A percentile compares a stretch with the other conserved stretches of the same genome.
Evolutionary conservation across 1,140 invertebrate genomes (phyloP).

Genomic region (Dendroctonus valens): DNA sequence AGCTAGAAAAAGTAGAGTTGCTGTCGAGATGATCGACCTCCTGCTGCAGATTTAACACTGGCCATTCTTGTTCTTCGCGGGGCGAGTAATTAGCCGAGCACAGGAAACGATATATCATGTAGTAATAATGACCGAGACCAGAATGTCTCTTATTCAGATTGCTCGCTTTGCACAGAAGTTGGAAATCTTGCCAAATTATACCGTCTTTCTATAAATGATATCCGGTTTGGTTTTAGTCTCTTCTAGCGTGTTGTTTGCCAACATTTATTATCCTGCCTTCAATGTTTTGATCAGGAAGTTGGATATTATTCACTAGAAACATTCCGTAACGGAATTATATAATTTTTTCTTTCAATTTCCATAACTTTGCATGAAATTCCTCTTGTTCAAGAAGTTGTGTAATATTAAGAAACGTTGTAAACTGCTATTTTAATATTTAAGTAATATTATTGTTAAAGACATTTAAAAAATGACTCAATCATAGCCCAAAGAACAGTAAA

Average conservation of each 20-base stretch:
- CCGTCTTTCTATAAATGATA: slow-evolving; percentile 31
- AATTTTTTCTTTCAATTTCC: no score
- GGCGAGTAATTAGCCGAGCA: slow-evolving; percentile 49
- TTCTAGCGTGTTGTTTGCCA: not conserved
- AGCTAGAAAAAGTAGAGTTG: slow-evolving; percentile 35
- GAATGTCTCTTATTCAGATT: slow-evolving; percentile 41
- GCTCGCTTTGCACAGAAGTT: slow-evolving; percentile 28
- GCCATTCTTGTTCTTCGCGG: slow-evolving; percentile 47
- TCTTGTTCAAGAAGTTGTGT: no score
- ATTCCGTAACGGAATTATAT: no score
- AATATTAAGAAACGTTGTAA: no score
- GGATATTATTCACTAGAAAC: no score
- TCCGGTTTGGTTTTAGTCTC: slow-evolving; percentile 18
- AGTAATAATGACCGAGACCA: slow-evolving; percentile 52
- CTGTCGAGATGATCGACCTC: slow-evolving; percentile 40
- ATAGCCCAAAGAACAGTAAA: no score
- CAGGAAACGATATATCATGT: slow-evolving; percentile 53
- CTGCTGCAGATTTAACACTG: slow-evolving; percentile 39
- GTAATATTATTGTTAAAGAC: no score
- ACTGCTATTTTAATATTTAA: no score
- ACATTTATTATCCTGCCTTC: no score
- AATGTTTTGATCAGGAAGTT: no score
- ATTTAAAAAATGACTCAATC: no score
- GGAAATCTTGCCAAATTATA: slow-evolving; percentile 31
- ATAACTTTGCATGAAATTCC: no score